These are phyloP conservation scores for Omphaloscelis lunosa DNA, from an alignment of 2,888 invertebrate species.

Conservation along the genomic window DNA sequence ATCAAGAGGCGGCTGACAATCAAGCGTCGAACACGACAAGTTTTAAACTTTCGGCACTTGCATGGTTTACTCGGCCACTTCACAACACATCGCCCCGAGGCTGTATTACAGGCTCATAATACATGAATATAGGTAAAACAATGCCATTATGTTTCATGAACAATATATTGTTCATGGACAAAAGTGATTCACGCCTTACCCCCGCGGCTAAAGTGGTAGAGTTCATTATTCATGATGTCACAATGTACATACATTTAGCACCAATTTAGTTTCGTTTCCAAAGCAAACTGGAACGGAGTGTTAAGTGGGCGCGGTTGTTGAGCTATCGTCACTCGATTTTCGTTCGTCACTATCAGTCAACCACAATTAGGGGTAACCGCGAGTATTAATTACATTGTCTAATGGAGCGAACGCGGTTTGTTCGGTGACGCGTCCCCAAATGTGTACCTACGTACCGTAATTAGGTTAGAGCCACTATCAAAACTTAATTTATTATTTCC, in stretches of 20 bases:
- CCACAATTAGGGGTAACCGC: constrained; percentile 87
- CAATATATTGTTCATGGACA: constrained; percentile 79
- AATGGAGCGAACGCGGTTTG: constrained; percentile 85
- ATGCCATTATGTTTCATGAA: constrained; percentile 80
- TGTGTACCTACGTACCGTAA: constrained; percentile 77
- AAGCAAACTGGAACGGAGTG: constrained; percentile 72
- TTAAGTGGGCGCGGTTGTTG: constrained; percentile 83
- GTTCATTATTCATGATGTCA: constrained; percentile 82
- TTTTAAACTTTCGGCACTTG: constrained; percentile 66
- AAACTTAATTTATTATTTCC: constrained; percentile 65
- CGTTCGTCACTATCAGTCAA: constrained; percentile 82
- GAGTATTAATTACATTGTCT: constrained; percentile 89
- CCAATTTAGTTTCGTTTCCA: constrained; percentile 78
- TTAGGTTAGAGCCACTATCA: constrained; percentile 68
- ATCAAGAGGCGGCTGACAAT: constrained; percentile 72
- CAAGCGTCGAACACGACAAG: constrained; percentile 51
- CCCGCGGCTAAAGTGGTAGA: constrained; percentile 67
- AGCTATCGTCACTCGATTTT: constrained; percentile 80
- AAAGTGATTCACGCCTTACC: constrained; percentile 73
- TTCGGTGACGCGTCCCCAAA: constrained; percentile 78
- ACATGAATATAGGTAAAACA: constrained; percentile 78
- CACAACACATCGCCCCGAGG: constrained; percentile 54
- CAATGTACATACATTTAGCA: constrained; percentile 76
- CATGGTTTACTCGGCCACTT: constrained; percentile 57
- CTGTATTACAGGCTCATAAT: constrained; percentile 65